These are phyloP conservation scores for Hedychridium roseum DNA, from an alignment of 2,888 invertebrate species.

Conservation along the genomic window DNA sequence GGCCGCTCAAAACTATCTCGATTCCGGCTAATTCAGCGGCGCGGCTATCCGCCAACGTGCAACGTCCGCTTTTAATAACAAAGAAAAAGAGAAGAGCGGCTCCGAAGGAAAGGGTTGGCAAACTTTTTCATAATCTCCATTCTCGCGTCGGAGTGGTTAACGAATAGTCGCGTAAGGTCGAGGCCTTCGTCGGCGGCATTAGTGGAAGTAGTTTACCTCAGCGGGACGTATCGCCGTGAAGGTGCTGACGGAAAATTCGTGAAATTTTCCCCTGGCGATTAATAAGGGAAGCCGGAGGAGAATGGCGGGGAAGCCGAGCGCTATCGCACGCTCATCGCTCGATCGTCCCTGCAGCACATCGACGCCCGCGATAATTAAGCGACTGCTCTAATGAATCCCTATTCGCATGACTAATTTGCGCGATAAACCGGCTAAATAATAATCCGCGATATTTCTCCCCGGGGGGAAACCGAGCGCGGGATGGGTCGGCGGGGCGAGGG, in stretches of 20 bases:
- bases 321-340: too few species aligned
- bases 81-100: constrained; percentile 18
- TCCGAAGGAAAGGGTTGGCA: not conserved
- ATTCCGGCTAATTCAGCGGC: constrained; percentile 32
- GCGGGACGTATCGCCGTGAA: too few species aligned
- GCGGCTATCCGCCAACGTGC: constrained; percentile 20
- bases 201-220: too few species aligned
- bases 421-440: constrained; percentile 48
- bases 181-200: too few species aligned
- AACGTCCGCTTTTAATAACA: too few species aligned
- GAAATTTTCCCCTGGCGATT: too few species aligned
- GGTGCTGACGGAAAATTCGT: too few species aligned
- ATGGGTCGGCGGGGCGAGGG: not conserved
- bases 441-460: constrained; percentile 45
- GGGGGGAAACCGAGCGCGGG: constrained; percentile 29
- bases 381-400: constrained; percentile 47
- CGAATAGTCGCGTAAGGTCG: too few species aligned
- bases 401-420: constrained; percentile 46
- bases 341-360: too few species aligned
- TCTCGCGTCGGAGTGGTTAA: too few species aligned
- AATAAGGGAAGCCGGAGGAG: too few species aligned
- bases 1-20: constrained; percentile 42
- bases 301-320: too few species aligned
- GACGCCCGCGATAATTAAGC: constrained; percentile 42
- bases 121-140: not conserved